phyloP scores from a whole-genome alignment of 2,113 vertebrate species.

The Rhinoderma darwinii region DNA sequence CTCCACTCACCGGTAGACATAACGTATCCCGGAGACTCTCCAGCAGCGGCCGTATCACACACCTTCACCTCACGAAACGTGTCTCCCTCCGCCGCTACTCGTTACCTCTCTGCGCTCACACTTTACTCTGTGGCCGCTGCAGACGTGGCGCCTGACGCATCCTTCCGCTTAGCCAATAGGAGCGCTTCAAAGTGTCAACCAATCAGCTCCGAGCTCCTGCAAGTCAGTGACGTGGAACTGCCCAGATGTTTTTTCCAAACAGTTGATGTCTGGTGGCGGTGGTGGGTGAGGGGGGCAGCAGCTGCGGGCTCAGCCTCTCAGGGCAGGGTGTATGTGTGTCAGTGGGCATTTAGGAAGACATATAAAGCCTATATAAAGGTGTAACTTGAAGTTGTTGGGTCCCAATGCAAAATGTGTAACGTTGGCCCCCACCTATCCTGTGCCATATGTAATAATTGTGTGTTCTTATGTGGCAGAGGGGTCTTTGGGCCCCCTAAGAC shows the following conservation, averaged over 20 bases:
- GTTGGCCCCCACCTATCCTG: too few species aligned
- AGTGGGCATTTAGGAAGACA: too few species aligned
- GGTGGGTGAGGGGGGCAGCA: background rate
- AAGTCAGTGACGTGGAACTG: constrained; percentile 44
- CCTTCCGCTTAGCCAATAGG: constrained; percentile 59
- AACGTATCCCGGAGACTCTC: background rate
- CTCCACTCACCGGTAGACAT: background rate
- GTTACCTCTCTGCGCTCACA: constrained; percentile 21
- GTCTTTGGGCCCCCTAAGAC: too few species aligned
- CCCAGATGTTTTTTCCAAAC: constrained; percentile 54
- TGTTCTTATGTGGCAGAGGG: too few species aligned
- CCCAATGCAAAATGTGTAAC: too few species aligned
- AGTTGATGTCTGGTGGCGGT: constrained; percentile 55
- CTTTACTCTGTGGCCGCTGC: constrained; percentile 65
- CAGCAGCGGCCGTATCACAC: background rate
- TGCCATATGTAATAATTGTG: too few species aligned
- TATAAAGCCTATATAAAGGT: too few species aligned
- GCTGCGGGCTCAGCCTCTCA: background rate
- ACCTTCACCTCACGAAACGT: background rate
- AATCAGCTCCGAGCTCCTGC: constrained; percentile 30
- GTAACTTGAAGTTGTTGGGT: too few species aligned
- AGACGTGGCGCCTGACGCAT: constrained; percentile 75
- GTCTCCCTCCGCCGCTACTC: constrained; percentile 4
- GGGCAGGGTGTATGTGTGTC: background rate
- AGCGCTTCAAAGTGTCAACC: constrained; percentile 54